A percentile compares a stretch with the other conserved stretches of the same genome.
phyloP scores from a whole-genome alignment of 2,888 invertebrate genomes.

The Calliopum simillimum region DNA sequence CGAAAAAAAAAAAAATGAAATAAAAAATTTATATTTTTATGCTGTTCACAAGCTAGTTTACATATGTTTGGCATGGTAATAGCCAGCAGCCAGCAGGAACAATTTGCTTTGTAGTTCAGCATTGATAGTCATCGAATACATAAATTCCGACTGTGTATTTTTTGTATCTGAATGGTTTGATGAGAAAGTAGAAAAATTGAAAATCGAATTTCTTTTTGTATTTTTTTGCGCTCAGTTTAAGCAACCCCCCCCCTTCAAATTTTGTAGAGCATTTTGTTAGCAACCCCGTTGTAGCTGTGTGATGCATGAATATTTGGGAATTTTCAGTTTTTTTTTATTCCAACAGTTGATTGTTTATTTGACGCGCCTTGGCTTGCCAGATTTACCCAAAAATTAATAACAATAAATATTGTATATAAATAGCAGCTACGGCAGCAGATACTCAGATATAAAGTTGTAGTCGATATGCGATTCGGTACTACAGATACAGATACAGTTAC shows the following conservation, averaged over 20 bases:
- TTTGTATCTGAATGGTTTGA: background rate
- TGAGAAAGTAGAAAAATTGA: slow-evolving; percentile 11
- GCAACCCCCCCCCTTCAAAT: background rate
- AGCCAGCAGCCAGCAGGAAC: background rate
- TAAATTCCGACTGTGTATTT: background rate
- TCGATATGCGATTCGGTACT: too few relatives aligned
- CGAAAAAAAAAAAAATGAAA: too few relatives aligned
- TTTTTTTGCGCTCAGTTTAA: background rate
- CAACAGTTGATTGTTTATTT: background rate
- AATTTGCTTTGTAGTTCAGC: background rate
- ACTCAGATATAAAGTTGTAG: too few relatives aligned
- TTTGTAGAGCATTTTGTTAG: background rate
- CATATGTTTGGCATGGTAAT: background rate
- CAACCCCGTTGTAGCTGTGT: background rate
- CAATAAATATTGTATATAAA: slow-evolving; percentile 13
- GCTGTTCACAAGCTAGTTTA: slow-evolving; percentile 17
- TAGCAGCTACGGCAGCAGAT: background rate
- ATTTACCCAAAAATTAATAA: slow-evolving; percentile 19
- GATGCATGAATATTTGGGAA: background rate
- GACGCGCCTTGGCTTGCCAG: background rate
- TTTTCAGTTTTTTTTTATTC: background rate
- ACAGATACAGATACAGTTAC: too few relatives aligned
- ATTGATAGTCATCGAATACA: too few relatives aligned
- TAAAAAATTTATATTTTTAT: background rate
- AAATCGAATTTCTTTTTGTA: slow-evolving; percentile 6